A percentile compares a stretch with the other conserved stretches of the same genome.
Evolutionary conservation across 2,888 invertebrate genomes (phyloP).

Genomic region (Chrysopilus asiliformis): DNA sequence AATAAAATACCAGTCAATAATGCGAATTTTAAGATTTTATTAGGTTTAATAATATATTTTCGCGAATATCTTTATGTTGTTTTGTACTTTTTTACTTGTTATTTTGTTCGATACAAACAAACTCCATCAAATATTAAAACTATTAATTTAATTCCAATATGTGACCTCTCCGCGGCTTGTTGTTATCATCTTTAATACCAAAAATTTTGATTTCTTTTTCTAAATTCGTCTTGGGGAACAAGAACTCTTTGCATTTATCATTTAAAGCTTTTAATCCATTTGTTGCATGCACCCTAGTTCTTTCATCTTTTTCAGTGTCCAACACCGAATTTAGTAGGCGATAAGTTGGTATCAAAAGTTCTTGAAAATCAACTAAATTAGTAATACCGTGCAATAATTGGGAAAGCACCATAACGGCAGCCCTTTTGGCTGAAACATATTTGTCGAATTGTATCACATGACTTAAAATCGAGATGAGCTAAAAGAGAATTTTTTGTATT

Average conservation of each 20-base stretch:
- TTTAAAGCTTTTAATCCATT: slow-evolving; percentile 27
- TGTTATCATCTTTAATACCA: slow-evolving; percentile 22
- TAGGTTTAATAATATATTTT: too few relatives aligned
- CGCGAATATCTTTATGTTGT: too few relatives aligned
- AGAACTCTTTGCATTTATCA: slow-evolving; percentile 26
- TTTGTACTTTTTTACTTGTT: too few relatives aligned
- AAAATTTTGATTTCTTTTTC: slow-evolving; percentile 30
- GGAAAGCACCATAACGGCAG: slow-evolving; percentile 28
- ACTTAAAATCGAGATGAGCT: too few relatives aligned
- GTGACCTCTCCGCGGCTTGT: slow-evolving; percentile 16
- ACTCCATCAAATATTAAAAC: too few relatives aligned
- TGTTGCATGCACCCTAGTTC: slow-evolving; percentile 29
- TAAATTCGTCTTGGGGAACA: slow-evolving; percentile 21
- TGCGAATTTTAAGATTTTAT: too few relatives aligned
- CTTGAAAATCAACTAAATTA: slow-evolving; percentile 29
- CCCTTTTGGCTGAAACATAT: slow-evolving; percentile 32
- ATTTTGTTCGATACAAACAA: too few relatives aligned
- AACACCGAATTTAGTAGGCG: slow-evolving; percentile 24
- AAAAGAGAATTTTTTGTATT: not conserved
- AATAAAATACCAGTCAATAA: too few relatives aligned
- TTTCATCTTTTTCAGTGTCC: slow-evolving; percentile 24
- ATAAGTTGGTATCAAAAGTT: slow-evolving; percentile 32
- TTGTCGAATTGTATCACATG: slow-evolving; percentile 25
- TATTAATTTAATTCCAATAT: slow-evolving; percentile 29
- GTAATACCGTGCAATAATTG: slow-evolving; percentile 32